phyloP scores from a whole-genome alignment of 1,140 invertebrate genomes.

The Lepidurus packardi region DNA sequence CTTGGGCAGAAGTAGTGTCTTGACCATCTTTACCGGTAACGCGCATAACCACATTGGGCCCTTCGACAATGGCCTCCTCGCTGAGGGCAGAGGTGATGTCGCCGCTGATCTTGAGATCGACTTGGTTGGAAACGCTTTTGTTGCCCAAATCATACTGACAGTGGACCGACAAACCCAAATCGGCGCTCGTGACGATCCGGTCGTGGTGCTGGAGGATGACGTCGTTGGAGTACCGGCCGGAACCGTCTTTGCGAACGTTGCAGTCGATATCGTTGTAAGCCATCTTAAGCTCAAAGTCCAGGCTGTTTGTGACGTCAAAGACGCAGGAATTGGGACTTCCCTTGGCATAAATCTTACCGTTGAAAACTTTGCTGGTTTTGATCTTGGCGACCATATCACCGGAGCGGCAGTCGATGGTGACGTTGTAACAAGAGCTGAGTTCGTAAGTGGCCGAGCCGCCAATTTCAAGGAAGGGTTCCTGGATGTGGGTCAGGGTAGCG shows the following conservation, averaged over 20 bases:
- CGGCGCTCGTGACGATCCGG: conserved; percentile 87
- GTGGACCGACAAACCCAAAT: conserved; percentile 82
- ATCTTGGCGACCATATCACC: conserved; percentile 88
- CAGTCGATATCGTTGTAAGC: conserved; percentile 87
- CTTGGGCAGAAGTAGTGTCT: conserved; percentile 49
- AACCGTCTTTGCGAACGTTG: conserved; percentile 49
- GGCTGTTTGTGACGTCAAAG: conserved; percentile 70
- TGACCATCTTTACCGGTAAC: conserved; percentile 54
- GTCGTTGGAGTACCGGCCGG: conserved; percentile 70
- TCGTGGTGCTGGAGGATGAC: conserved; percentile 91
- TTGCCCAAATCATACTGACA: conserved; percentile 91
- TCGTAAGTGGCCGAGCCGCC: conserved; percentile 85
- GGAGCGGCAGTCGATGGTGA: conserved; percentile 76
- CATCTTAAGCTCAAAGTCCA: conserved; percentile 83
- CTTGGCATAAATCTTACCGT: conserved; percentile 90
- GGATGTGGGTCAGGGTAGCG: conserved; percentile 78
- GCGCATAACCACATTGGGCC: conserved; percentile 88
- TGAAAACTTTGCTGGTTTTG: conserved; percentile 84
- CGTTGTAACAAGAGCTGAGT: conserved; percentile 88
- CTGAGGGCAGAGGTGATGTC: conserved; percentile 60
- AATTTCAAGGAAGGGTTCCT: conserved; percentile 83
- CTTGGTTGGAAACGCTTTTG: conserved; percentile 85
- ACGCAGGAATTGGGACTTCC: conserved; percentile 86
- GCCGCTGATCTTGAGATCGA: conserved; percentile 78
- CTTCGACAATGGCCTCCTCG: conserved; percentile 65